Percentiles rank a stretch among this genome's conserved stretches.
Evolutionary conservation across 1,140 invertebrate species (phyloP).

Genomic region (Drosophila melanica): DNA sequence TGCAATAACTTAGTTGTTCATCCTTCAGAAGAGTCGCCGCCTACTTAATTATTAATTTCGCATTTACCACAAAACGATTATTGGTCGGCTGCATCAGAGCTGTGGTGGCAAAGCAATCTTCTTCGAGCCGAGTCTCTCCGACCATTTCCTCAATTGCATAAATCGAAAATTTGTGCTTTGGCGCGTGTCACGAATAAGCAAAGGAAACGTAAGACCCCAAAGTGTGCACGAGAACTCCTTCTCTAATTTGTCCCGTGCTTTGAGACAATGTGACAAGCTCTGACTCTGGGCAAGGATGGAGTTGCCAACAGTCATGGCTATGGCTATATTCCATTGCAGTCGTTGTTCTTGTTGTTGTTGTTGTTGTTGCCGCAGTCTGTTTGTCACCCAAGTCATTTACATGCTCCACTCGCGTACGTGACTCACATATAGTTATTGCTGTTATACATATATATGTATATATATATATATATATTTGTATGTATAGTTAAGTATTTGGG

Average conservation of each 20-base stretch:
- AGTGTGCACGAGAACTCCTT: slow-evolving; percentile 20
- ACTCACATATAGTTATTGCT: slow-evolving; percentile 70
- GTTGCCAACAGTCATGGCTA: not conserved
- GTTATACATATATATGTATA: slow-evolving; percentile 19
- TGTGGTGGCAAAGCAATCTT: slow-evolving; percentile 12
- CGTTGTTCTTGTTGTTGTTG: slow-evolving; percentile 8
- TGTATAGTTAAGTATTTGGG: slow-evolving; percentile 30
- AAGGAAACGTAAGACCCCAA: slow-evolving; percentile 33
- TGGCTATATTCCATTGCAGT: not conserved
- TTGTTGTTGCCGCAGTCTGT: slow-evolving; percentile 39
- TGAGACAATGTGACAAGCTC: slow-evolving; percentile 76
- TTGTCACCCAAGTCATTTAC: slow-evolving; percentile 83
- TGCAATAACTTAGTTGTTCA: slow-evolving; percentile 49
- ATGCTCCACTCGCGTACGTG: slow-evolving; percentile 74
- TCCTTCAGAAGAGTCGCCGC: slow-evolving; percentile 27
- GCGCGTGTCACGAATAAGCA: slow-evolving; percentile 78
- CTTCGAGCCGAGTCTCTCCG: slow-evolving; percentile 34
- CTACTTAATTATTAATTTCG: slow-evolving; percentile 82
- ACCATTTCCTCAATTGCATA: slow-evolving; percentile 82
- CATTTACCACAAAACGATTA: slow-evolving; percentile 80
- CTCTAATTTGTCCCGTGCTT: slow-evolving; percentile 43
- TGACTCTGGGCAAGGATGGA: slow-evolving; percentile 28
- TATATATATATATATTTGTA: slow-evolving; percentile 8
- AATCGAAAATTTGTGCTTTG: slow-evolving; percentile 81
- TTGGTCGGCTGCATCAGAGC: slow-evolving; percentile 41